phyloP scores from a whole-genome alignment of 1,140 invertebrate genomes.

The Frieseomelitta varia region DNA sequence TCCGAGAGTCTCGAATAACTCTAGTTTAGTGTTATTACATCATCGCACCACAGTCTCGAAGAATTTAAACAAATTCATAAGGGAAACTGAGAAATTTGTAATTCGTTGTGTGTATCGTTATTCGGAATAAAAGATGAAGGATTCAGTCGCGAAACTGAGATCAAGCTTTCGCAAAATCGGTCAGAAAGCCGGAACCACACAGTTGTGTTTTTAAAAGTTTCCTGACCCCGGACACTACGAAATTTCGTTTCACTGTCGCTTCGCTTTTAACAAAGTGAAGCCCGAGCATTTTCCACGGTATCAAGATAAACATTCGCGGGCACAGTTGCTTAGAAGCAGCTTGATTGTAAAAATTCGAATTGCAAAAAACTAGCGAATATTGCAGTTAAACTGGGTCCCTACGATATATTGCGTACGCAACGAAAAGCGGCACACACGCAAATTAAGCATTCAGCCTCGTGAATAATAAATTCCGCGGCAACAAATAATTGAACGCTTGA shows the following conservation, averaged over 20 bases:
- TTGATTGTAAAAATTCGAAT: constrained; percentile 50
- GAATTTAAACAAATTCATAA: background rate
- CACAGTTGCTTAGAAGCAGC: constrained; percentile 17
- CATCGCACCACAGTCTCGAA: background rate
- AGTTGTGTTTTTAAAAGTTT: constrained; percentile 34
- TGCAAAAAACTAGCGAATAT: constrained; percentile 42
- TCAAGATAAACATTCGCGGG: constrained; percentile 44
- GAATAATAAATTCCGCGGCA: constrained; percentile 11
- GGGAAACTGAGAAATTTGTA: background rate
- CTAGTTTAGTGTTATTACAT: no score
- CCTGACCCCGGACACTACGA: background rate
- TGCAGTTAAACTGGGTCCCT: background rate
- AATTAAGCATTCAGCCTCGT: constrained; percentile 32
- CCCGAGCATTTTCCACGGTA: constrained; percentile 21
- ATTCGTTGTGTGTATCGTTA: background rate
- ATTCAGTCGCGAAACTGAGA: background rate
- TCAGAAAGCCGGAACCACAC: background rate
- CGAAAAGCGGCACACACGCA: constrained; percentile 1
- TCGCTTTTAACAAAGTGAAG: background rate
- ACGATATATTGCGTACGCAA: constrained; percentile 38
- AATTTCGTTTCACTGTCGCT: background rate
- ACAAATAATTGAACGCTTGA: background rate
- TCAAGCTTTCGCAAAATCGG: background rate
- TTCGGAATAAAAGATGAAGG: background rate
- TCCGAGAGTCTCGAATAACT: no score